phyloP scores from a whole-genome alignment of 2,113 vertebrate species.

The Syngnathus scovelli region DNA sequence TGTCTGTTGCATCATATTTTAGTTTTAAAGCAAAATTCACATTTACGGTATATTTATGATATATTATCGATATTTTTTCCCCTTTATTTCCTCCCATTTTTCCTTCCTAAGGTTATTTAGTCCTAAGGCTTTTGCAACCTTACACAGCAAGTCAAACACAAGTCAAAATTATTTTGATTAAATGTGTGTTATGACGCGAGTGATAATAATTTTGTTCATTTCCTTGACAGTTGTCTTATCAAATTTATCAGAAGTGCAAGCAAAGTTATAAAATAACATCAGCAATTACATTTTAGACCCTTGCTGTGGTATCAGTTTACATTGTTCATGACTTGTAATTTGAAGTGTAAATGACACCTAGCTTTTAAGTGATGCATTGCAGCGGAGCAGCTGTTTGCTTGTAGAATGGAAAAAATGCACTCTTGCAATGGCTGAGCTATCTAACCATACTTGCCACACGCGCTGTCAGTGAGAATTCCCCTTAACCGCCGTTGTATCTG shows the following conservation, averaged over 20 bases:
- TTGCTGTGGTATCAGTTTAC: background rate
- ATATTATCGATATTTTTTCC: no score
- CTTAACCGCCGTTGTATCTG: slow-evolving; percentile 64
- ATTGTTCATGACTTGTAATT: background rate
- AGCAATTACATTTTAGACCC: background rate
- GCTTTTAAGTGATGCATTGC: background rate
- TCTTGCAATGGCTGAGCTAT: slow-evolving; percentile 50
- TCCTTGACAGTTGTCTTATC: no score
- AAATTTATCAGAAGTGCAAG: no score
- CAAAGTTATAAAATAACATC: background rate
- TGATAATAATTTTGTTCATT: background rate
- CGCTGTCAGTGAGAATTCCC: slow-evolving; percentile 69
- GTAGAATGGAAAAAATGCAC: slow-evolving; percentile 57
- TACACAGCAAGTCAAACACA: background rate
- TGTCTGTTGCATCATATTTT: background rate
- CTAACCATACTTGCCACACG: slow-evolving; percentile 55
- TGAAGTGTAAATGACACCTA: background rate
- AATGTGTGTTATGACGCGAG: no score
- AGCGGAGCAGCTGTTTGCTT: slow-evolving; percentile 11
- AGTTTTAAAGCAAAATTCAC: background rate
- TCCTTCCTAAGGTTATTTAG: background rate
- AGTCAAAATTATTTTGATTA: no score
- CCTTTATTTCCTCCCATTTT: no score
- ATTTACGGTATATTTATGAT: no score
- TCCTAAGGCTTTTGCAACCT: background rate